These are phyloP conservation scores for Aphyosemion australe DNA, from an alignment of 2,113 vertebrate genomes.

Conservation along the genomic window DNA sequence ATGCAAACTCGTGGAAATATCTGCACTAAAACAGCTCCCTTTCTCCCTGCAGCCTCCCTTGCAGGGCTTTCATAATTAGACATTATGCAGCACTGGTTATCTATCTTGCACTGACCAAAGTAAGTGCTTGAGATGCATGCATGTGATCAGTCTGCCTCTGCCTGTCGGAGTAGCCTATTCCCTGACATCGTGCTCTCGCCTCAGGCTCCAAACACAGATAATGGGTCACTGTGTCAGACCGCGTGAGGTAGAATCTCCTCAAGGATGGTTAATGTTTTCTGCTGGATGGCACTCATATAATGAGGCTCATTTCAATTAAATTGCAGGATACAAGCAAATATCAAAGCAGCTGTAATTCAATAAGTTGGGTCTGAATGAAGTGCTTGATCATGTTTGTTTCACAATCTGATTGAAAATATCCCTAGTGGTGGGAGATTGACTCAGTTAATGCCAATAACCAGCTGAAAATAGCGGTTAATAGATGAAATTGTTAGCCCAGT, in stretches of 20 bases:
- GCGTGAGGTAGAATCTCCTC: constrained; percentile 56
- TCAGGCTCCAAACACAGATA: constrained; percentile 65
- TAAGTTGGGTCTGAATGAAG: constrained; percentile 18
- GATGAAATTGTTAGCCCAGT: neutral
- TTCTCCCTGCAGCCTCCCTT: constrained; percentile 18
- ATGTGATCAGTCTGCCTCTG: constrained; percentile 48
- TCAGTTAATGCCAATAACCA: too few species aligned
- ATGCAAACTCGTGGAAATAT: neutral
- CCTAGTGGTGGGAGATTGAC: neutral
- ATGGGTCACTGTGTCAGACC: constrained; percentile 79
- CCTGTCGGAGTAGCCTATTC: constrained; percentile 56
- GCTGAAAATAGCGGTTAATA: too few species aligned
- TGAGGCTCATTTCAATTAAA: constrained; percentile 1
- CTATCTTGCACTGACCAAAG: constrained; percentile 50
- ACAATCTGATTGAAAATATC: neutral
- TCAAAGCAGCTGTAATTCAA: constrained; percentile 12
- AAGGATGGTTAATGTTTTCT: constrained; percentile 50
- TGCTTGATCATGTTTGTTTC: constrained; percentile 8
- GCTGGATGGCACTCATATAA: constrained; percentile 32
- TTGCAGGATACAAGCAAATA: neutral
- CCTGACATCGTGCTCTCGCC: constrained; percentile 63
- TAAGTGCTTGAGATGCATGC: constrained; percentile 44
- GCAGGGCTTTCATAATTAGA: constrained; percentile 38
- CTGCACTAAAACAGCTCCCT: neutral
- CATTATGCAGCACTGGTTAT: constrained; percentile 63